Conservation (phyloP, 1,140 invertebrate genomes). For the Drosophila fuyamai region DNA sequence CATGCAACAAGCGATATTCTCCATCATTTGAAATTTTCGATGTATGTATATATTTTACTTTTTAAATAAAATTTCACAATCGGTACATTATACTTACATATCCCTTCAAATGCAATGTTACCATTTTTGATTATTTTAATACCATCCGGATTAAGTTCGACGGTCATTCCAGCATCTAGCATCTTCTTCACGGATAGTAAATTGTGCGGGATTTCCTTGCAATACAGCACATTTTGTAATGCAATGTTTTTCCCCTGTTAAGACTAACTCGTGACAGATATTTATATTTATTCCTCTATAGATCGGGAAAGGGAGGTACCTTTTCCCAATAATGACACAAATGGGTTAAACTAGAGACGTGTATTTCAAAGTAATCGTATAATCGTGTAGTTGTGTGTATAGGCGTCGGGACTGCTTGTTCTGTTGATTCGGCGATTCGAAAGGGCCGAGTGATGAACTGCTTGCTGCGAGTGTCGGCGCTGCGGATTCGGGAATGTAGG, state of each 20-base stretch:
- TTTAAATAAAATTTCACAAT: slow-evolving; percentile 38
- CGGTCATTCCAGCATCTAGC: slow-evolving; percentile 3
- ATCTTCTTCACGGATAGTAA: slow-evolving; percentile 6
- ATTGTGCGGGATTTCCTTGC: slow-evolving; percentile 12
- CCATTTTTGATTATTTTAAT: slow-evolving; percentile 2
- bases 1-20: slow-evolving; percentile 5
- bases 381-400: too few relatives aligned
- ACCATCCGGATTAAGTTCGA: slow-evolving; percentile 4
- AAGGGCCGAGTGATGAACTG: too few relatives aligned
- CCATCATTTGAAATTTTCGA: not conserved
- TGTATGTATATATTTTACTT: slow-evolving; percentile 43
- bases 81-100: slow-evolving; percentile 23
- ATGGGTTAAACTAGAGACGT: too few relatives aligned
- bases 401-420: too few relatives aligned
- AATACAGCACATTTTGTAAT: slow-evolving; percentile 10
- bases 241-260: slow-evolving; percentile 4
- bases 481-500: too few relatives aligned
- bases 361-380: too few relatives aligned
- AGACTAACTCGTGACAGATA: too few relatives aligned
- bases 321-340: too few relatives aligned
- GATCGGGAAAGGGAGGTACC: too few relatives aligned
- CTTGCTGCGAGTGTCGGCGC: too few relatives aligned
- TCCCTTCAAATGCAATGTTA: not conserved
- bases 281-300: too few relatives aligned
- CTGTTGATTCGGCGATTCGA: too few relatives aligned